A percentile compares a stretch with the other conserved stretches of the same genome.
These are phyloP conservation scores for Empis livida DNA, from an alignment of 2,888 invertebrate species.

Conservation along the genomic window DNA sequence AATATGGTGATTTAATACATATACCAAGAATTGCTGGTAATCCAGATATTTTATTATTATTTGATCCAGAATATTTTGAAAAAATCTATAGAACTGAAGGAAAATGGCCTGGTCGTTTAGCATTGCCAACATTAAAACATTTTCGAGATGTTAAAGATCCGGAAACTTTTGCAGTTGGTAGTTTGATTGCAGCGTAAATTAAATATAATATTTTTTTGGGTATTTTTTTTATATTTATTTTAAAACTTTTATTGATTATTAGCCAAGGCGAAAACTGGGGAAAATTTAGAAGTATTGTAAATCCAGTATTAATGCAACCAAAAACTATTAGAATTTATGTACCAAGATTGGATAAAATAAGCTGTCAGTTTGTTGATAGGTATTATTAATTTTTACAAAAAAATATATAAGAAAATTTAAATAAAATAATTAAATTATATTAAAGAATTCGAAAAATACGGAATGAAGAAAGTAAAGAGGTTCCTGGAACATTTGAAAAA, in stretches of 20 bases:
- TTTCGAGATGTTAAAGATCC: constrained; percentile 2
- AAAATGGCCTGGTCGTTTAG: constrained; percentile 2
- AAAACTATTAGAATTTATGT: constrained; percentile 40
- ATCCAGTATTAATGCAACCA: constrained; percentile 49
- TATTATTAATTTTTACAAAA: constrained; percentile 7
- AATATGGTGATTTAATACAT: constrained; percentile 6
- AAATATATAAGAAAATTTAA: background rate
- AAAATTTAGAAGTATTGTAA: constrained; percentile 48
- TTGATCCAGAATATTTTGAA: constrained; percentile 7
- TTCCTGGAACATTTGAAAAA: constrained; percentile 36
- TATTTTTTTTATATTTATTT: background rate
- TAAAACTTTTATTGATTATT: background rate
- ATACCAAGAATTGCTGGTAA: constrained; percentile 5
- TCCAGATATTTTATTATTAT: constrained; percentile 6
- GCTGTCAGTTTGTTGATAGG: constrained; percentile 23
- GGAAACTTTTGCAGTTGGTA: constrained; percentile 18
- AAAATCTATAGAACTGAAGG: constrained; percentile 15
- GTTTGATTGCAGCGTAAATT: constrained; percentile 19
- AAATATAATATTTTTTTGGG: background rate
- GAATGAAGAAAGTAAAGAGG: constrained; percentile 24
- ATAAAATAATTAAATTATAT: background rate
- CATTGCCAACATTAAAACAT: constrained; percentile 5
- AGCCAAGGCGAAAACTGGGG: constrained; percentile 44
- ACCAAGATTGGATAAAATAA: constrained; percentile 38
- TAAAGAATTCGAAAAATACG: constrained; percentile 26